Evolutionary conservation across 2,888 invertebrate species (phyloP).

Genomic region (Chymomyza fuscimana): DNA sequence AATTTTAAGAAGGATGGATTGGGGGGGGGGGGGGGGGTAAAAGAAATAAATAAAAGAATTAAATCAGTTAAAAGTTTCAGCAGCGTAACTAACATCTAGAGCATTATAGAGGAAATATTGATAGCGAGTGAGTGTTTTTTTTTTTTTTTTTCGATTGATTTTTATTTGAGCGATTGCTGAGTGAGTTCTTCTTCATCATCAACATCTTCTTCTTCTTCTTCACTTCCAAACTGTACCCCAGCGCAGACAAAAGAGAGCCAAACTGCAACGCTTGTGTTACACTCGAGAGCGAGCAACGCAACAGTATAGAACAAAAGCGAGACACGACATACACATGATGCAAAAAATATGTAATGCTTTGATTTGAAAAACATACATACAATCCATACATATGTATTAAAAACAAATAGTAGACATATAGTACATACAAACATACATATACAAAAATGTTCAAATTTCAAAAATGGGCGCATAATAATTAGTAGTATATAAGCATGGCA

Average conservation of each 20-base stretch:
- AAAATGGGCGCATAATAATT: neutral
- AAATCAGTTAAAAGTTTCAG: conserved; percentile 23
- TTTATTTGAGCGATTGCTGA: too few species aligned
- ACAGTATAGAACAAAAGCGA: neutral
- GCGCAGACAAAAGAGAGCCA: too few species aligned
- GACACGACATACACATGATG: neutral
- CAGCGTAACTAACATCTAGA: conserved; percentile 49
- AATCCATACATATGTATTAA: neutral
- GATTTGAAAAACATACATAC: too few species aligned
- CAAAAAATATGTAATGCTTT: too few species aligned
- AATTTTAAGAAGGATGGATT: neutral
- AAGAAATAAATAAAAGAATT: conserved; percentile 22
- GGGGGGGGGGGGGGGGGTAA: neutral
- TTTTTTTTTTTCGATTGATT: neutral
- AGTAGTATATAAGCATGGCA: neutral
- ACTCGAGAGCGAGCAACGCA: neutral
- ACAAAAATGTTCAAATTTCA: neutral
- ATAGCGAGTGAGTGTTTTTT: neutral
- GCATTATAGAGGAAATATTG: neutral
- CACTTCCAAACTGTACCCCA: too few species aligned
- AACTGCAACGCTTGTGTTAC: too few species aligned
- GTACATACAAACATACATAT: conserved; percentile 5
- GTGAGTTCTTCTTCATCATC: too few species aligned
- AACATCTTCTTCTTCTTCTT: too few species aligned
- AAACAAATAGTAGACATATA: neutral